These are phyloP conservation scores for Mustela erminea DNA, from an alignment of 2,797 vertebrate species.

Conservation along the genomic window DNA sequence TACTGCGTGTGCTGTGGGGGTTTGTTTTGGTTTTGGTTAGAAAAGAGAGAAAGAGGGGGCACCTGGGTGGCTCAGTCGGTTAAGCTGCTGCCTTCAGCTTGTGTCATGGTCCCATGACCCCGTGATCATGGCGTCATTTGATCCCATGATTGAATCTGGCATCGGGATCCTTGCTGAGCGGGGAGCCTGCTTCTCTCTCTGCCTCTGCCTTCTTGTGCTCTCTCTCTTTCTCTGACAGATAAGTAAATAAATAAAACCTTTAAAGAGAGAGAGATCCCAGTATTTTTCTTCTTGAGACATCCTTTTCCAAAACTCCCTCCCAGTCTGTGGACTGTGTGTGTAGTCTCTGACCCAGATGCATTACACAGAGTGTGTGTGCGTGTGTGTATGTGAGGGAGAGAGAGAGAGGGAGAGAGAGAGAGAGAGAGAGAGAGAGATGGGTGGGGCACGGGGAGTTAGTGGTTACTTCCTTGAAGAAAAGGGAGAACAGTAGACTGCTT, in stretches of 20 bases:
- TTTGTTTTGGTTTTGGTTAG: background rate
- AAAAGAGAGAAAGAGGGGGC: background rate
- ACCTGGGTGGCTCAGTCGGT: too few species aligned
- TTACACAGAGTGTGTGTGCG: background rate
- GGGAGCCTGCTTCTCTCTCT: too few species aligned
- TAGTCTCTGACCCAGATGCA: background rate
- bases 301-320: background rate
- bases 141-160: too few species aligned
- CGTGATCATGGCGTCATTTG: too few species aligned
- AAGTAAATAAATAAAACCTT: too few species aligned
- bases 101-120: too few species aligned
- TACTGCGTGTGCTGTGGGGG: background rate
- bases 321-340: background rate
- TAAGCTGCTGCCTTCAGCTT: too few species aligned
- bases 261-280: background rate
- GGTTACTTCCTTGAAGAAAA: constrained; percentile 47
- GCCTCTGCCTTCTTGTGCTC: too few species aligned
- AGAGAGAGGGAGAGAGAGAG: too few species aligned
- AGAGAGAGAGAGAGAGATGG: background rate
- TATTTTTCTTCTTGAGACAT: background rate
- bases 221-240: too few species aligned
- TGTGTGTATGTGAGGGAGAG: background rate
- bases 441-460: background rate
- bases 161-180: too few species aligned
- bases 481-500: background rate